A percentile compares a stretch with the other conserved stretches of the same genome.
Evolutionary conservation across 2,797 vertebrate species (phyloP).

Genomic region (Cossypha dichroa): DNA sequence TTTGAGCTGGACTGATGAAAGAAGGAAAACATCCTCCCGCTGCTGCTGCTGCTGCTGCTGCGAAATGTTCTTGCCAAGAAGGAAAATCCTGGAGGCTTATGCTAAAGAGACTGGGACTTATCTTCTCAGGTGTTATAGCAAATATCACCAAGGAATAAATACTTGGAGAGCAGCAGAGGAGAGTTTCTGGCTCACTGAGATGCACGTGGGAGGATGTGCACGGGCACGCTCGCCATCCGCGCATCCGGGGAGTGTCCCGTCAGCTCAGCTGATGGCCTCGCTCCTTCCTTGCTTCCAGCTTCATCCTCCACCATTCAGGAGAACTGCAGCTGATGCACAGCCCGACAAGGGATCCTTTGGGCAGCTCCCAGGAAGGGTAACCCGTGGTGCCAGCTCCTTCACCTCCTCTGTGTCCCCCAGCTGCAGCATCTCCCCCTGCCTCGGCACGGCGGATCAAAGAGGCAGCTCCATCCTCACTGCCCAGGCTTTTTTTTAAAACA

Average conservation of each 20-base stretch:
- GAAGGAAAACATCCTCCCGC: background rate
- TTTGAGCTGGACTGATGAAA: background rate
- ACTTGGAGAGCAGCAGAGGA: background rate
- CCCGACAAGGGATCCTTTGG: background rate
- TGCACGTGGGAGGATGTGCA: background rate
- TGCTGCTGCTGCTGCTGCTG: background rate
- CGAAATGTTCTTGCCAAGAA: background rate
- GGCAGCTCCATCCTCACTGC: background rate
- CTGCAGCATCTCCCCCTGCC: background rate
- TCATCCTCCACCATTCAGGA: background rate
- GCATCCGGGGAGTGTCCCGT: background rate
- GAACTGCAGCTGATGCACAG: rapidly evolving
- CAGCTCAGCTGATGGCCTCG: background rate
- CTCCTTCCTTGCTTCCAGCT: background rate
- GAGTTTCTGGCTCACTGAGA: background rate
- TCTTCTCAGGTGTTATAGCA: constrained; percentile 51
- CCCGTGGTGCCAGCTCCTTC: rapidly evolving
- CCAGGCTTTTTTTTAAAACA: constrained; percentile 21
- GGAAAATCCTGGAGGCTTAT: constrained; percentile 38
- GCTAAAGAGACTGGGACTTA: constrained; percentile 36
- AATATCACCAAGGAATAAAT: constrained; percentile 14
- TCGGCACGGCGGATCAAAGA: background rate
- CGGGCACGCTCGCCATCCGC: background rate
- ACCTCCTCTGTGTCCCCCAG: rapidly evolving
- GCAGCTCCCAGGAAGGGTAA: background rate